Evolutionary conservation across 1,140 invertebrate genomes (phyloP).

Genomic region (Drosophila carrolli): DNA sequence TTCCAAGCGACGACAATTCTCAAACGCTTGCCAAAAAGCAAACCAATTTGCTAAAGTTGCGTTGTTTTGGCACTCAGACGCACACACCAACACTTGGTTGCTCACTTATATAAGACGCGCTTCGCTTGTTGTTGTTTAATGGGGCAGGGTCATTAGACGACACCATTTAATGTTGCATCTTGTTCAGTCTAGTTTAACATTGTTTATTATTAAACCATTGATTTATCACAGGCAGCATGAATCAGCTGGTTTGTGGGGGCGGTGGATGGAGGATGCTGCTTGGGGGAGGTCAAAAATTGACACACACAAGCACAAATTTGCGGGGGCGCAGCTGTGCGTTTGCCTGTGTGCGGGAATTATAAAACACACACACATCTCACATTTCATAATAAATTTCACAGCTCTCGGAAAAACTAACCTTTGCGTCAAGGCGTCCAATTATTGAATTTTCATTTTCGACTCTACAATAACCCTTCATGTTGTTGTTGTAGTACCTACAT

Average conservation of each 20-base stretch:
- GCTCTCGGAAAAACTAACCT: conserved; percentile 58
- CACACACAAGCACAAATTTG: conserved; percentile 37
- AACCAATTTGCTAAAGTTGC: conserved; percentile 71
- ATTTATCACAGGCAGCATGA: conserved; percentile 56
- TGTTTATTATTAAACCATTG: conserved; percentile 25
- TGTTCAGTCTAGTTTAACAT: conserved; percentile 5
- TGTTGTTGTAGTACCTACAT: conserved; percentile 65
- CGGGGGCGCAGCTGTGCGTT: conserved; percentile 47
- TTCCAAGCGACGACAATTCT: conserved; percentile 51
- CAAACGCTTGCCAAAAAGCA: conserved; percentile 70
- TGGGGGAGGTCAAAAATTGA: conserved; percentile 74
- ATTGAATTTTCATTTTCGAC: conserved; percentile 77
- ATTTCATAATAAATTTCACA: conserved; percentile 64
- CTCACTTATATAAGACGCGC: conserved; percentile 69
- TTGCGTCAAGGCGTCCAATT: conserved; percentile 49
- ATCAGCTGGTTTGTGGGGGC: conserved; percentile 57
- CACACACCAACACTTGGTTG: conserved; percentile 19
- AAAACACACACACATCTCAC: conserved; percentile 64
- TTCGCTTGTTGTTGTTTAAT: conserved; percentile 40
- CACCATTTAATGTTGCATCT: conserved; percentile 42
- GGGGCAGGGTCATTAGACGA: conserved; percentile 80
- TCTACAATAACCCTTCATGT: conserved; percentile 32
- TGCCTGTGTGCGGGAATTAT: conserved; percentile 53
- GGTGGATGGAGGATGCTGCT: conserved; percentile 33
- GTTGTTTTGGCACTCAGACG: conserved; percentile 54